Conservation (phyloP, 2,888 invertebrate genomes). For the Eugnorisma glareosa region DNA sequence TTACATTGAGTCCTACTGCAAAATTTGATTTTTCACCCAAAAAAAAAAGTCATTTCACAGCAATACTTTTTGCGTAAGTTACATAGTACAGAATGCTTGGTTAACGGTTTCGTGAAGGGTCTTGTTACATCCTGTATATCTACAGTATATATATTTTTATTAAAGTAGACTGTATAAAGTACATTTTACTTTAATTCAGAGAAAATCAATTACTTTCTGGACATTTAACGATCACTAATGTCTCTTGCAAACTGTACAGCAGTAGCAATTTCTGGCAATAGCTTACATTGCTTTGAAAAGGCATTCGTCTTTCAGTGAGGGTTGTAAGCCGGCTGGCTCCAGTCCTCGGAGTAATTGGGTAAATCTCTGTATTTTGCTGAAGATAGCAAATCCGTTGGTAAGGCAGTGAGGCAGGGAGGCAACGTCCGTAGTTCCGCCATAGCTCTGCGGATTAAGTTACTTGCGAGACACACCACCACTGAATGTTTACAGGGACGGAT, state of each 20-base stretch:
- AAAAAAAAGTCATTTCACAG: too few relatives aligned
- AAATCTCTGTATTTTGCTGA: constrained; percentile 57
- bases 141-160: neutral
- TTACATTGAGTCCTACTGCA: too few relatives aligned
- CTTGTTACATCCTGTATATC: too few relatives aligned
- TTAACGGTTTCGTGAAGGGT: too few relatives aligned
- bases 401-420: constrained; percentile 45
- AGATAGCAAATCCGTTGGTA: constrained; percentile 66
- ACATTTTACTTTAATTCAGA: neutral
- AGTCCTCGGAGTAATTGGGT: constrained; percentile 64
- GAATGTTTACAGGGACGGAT: constrained; percentile 56
- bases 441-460: constrained; percentile 68
- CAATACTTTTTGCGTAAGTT: too few relatives aligned
- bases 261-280: constrained; percentile 43
- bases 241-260: constrained; percentile 12
- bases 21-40: too few relatives aligned
- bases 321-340: constrained; percentile 41
- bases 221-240: constrained; percentile 11
- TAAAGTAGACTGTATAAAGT: neutral
- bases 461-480: constrained; percentile 55
- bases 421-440: constrained; percentile 58
- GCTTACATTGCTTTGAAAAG: constrained; percentile 56
- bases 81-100: too few relatives aligned
- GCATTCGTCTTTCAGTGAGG: constrained; percentile 49
- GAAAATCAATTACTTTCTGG: constrained; percentile 6